A percentile compares a stretch with the other conserved stretches of the same genome.
These are phyloP conservation scores for Drusus annulatus DNA, from an alignment of 1,140 invertebrate species.

Conservation along the genomic window DNA sequence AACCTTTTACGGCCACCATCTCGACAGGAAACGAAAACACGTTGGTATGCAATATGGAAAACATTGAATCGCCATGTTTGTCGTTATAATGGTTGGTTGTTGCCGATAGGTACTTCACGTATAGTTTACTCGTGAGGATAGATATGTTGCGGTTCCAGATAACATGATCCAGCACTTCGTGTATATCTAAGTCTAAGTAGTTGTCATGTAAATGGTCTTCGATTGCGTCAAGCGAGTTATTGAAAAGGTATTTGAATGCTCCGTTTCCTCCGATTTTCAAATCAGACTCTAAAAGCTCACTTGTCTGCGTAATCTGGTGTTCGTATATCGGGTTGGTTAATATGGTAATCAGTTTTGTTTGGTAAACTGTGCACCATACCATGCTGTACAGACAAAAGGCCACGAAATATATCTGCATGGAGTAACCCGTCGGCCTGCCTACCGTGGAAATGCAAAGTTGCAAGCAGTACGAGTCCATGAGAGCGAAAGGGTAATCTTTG, in stretches of 20 bases:
- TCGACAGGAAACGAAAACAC: constrained; percentile 57
- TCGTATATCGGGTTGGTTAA: constrained; percentile 53
- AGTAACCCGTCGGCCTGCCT: constrained; percentile 43
- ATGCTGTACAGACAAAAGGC: constrained; percentile 53
- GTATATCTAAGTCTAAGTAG: constrained; percentile 51
- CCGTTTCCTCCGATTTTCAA: constrained; percentile 54
- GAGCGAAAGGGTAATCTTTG: constrained; percentile 41
- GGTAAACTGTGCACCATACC: constrained; percentile 53
- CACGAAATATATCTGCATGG: constrained; percentile 52
- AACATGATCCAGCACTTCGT: constrained; percentile 52
- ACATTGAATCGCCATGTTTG: constrained; percentile 47
- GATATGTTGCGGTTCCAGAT: constrained; percentile 52
- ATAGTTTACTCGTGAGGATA: constrained; percentile 52
- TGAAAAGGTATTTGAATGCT: constrained; percentile 51
- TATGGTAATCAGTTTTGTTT: constrained; percentile 53
- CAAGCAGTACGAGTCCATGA: constrained; percentile 50
- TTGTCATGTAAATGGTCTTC: constrained; percentile 50
- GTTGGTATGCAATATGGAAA: constrained; percentile 41
- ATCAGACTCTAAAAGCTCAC: constrained; percentile 45
- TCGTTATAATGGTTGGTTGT: constrained; percentile 52
- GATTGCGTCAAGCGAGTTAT: constrained; percentile 52
- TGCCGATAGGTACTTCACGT: constrained; percentile 47
- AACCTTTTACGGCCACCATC: constrained; percentile 54
- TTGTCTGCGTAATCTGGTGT: constrained; percentile 47
- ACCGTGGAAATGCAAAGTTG: constrained; percentile 47